Conservation (phyloP, 2,888 invertebrate genomes). For the Scaptomyza reducta region DNA sequence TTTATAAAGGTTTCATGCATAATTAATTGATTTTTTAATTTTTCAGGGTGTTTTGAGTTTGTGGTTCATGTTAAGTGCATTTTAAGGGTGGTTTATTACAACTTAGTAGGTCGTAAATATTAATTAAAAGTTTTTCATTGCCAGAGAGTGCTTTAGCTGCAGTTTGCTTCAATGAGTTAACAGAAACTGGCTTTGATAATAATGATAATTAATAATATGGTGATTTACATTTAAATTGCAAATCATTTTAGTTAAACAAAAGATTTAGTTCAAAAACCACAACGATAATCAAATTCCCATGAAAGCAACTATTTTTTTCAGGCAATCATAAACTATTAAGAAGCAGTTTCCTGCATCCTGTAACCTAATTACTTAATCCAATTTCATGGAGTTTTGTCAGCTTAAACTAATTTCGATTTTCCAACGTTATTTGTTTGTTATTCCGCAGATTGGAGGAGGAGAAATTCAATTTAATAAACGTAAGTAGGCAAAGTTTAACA, state of each 20-base stretch:
- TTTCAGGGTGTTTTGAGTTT: background rate
- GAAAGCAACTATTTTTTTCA: no score
- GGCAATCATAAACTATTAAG: no score
- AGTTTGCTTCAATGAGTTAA: background rate
- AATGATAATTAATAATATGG: background rate
- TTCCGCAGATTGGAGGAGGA: conserved; percentile 91
- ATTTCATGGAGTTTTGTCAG: background rate
- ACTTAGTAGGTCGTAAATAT: background rate
- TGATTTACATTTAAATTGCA: background rate
- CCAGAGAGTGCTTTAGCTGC: background rate
- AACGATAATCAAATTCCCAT: no score
- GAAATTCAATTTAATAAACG: conserved; percentile 94
- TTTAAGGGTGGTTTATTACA: background rate
- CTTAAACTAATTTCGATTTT: background rate
- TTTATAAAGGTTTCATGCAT: background rate
- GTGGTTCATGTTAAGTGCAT: background rate
- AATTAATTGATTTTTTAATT: background rate
- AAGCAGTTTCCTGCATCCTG: background rate
- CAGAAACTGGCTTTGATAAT: background rate
- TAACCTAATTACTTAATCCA: background rate
- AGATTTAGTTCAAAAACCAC: no score
- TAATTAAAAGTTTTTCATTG: background rate
- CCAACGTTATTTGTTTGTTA: background rate
- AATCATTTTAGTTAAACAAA: no score
- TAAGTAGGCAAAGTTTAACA: conserved; percentile 86